Conservation (phyloP, 2,888 invertebrate genomes). For the Lathronympha strigana region DNA sequence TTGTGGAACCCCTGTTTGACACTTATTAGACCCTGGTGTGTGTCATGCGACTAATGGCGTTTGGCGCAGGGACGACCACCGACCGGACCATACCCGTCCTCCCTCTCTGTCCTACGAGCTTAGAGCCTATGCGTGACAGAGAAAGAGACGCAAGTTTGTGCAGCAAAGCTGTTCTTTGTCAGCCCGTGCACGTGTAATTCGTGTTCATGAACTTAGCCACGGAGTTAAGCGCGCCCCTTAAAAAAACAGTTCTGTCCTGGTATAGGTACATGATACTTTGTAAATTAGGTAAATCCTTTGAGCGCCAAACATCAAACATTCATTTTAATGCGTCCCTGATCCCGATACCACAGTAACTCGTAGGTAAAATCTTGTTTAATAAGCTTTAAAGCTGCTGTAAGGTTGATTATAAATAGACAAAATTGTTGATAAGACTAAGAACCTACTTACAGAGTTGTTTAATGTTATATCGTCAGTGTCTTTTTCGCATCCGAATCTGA, state of each 20-base stretch:
- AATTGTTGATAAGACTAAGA: no score
- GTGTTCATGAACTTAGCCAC: constrained; percentile 3
- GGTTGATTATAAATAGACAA: no score
- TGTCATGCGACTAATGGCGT: constrained; percentile 9
- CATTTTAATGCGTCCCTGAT: no score
- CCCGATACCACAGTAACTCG: no score
- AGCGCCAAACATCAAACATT: neutral
- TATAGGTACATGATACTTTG: neutral
- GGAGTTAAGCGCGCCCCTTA: neutral
- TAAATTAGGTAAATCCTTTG: neutral
- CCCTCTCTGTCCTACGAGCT: constrained; percentile 19
- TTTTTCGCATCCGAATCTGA: no score
- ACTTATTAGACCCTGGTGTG: constrained; percentile 4
- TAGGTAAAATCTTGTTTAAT: no score
- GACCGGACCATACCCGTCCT: neutral
- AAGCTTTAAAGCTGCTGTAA: no score
- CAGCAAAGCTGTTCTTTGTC: neutral
- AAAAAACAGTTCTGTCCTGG: neutral
- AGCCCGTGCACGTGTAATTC: neutral
- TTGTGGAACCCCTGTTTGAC: neutral
- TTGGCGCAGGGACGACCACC: constrained; percentile 3
- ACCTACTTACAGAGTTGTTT: no score
- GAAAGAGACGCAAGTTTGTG: constrained; percentile 1
- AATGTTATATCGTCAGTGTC: no score
- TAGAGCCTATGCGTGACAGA: constrained; percentile 30